Evolutionary conservation across 2,113 vertebrate species (phyloP), one percentile per base, ranked within the genome.

Genomic region (Amphiprion ocellaris): DNA sequence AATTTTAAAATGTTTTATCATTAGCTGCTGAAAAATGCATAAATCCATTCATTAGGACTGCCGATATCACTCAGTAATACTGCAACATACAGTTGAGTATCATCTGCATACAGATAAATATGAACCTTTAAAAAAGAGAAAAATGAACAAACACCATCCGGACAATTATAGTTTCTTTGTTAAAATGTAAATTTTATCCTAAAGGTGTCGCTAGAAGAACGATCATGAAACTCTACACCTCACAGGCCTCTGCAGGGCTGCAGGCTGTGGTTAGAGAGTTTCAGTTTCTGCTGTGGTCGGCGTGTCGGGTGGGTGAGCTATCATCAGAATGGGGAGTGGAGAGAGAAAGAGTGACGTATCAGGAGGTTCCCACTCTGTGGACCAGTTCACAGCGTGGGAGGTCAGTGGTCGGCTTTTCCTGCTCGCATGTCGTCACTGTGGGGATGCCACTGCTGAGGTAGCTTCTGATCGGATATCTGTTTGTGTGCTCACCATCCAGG

Each of bases 251-350:
- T 37, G 33, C 9, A 10, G 7, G 2, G 33, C 47, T 61, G 37
- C 61, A 21, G 61, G 30, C 76, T 65, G 44, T 17, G 23, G 28
- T 64, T 21, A 15, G 17, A 30, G n/a, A 17, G 37, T 74, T 74
- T 62, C 69, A 68, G 24, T 80, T 80, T 52, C 78, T 30, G 63
- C 56, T 66, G 64, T 10, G 78, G 78, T 66, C 1, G 69, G 26
- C 2, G 14, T 10, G 44, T 2, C 2, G 8, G 33, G 33, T 9
- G 33, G 33, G 33, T 17, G 4, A 4, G 4, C 7, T 0, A 10
- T 24, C 6, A 44, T 52, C 14, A 28, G 17, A 5, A 33, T 17
- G 46, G 39, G 15, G n/a, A 33, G 52, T 4, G 47, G 21, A 44
- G 50, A 58, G 59, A 44, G 41, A 44, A 10, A 12, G 12, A 62